Evolutionary conservation across 2,797 vertebrate species (phyloP), one percentile per base, ranked within the genome.

Genomic region (Lepus townsendii): DNA sequence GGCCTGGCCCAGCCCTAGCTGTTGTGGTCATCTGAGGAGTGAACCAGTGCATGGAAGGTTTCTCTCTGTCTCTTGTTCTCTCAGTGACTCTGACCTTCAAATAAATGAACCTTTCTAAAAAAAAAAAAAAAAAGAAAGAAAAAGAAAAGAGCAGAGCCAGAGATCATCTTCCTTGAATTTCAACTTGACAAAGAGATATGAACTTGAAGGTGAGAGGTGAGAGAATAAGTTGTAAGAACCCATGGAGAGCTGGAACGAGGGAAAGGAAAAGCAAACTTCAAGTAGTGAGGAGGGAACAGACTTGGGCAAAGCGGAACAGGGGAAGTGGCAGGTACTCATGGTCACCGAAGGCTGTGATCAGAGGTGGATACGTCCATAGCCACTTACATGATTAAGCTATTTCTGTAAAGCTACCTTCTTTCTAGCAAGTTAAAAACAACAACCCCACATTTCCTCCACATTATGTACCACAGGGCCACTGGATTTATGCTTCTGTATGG

Each of bases 351-450:
- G 14, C 5, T 60, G 35, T 38, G 52, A n/a, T 0, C 82, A 27
- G 22, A 90, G 93, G 76, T 14, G 42, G 54, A 80, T 0, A 4
- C 27, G 90, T 91, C 47, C 13, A 63, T 10, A 66, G 9, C 42
- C 26, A 78, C 65, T 50, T 68, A 35, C 27, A 14, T 30, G 22
- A 26, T 77, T 76, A 79, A 71, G 47, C 35, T 73, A 79, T 47
- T 82, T 79, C 54, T 78, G 4, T 79, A 71, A 95, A 88, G 65
- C 76, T n/a, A 93, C 30, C 20, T 65, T 90, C 72, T 68, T 82
- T 5, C 63, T n/a, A 89, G 7, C 2, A 87, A 38, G 35, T 89
- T 86, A 89, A 95, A 91, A 63, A 86, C 71, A 84, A 32, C 2
- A 68, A 68, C 30, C 65, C 62, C 85, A 78, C 5, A 22, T 47